Percentiles rank a stretch among this genome's conserved stretches.
These are phyloP conservation scores for Agrotis segetum DNA, from an alignment of 2,888 invertebrate species.

Conservation along the genomic window DNA sequence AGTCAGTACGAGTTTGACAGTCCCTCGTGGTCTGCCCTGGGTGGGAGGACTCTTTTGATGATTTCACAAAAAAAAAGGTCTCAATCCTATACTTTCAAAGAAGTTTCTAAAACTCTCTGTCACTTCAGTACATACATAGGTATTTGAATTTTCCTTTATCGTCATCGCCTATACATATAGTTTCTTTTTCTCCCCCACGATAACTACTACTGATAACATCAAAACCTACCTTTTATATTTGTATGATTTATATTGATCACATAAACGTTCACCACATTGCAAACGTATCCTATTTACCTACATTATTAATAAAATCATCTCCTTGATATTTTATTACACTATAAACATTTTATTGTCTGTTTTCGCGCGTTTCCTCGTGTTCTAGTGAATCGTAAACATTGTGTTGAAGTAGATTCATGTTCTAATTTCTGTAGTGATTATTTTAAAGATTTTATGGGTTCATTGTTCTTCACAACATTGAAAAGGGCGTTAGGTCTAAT, in stretches of 20 bases:
- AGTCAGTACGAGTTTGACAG: too few relatives aligned
- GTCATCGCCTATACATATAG: neutral
- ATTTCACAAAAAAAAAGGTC: too few relatives aligned
- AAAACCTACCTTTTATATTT: neutral
- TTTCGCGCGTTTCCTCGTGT: slow-evolving; percentile 65
- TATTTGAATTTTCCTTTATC: neutral
- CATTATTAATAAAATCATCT: slow-evolving; percentile 78
- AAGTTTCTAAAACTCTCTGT: too few relatives aligned
- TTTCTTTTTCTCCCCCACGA: neutral
- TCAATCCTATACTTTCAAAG: too few relatives aligned
- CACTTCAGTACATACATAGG: too few relatives aligned
- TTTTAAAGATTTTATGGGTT: neutral
- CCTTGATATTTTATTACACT: slow-evolving; percentile 79
- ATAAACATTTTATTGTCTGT: slow-evolving; percentile 79
- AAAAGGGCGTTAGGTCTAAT: neutral
- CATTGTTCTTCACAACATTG: neutral
- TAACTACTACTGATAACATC: neutral
- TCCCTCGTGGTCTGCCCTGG: too few relatives aligned
- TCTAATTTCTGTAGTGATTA: slow-evolving; percentile 50
- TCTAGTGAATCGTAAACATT: slow-evolving; percentile 57
- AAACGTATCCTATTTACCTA: slow-evolving; percentile 66
- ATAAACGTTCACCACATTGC: slow-evolving; percentile 63
- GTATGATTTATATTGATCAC: slow-evolving; percentile 66
- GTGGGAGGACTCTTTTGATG: too few relatives aligned
- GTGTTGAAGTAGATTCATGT: slow-evolving; percentile 45